A percentile compares a stretch with the other conserved stretches of the same genome.
Evolutionary conservation across 2,797 vertebrate genomes (phyloP).

Genomic region (Darevskia nairensis): DNA sequence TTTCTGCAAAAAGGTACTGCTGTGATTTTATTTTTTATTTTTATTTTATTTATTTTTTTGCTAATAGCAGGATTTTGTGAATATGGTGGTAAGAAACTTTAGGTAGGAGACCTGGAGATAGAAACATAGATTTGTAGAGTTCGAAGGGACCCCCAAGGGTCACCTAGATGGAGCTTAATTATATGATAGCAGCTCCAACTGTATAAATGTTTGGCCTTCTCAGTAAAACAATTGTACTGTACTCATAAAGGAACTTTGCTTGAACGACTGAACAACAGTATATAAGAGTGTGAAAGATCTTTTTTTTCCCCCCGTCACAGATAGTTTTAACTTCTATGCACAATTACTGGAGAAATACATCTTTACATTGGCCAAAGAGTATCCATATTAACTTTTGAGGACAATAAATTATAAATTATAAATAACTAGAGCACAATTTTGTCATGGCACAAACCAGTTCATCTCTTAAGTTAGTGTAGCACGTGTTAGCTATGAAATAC

Average conservation of each 20-base stretch:
- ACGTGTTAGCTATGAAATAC: background rate
- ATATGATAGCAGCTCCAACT: background rate
- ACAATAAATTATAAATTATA: background rate
- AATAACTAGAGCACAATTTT: background rate
- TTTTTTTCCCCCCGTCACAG: background rate
- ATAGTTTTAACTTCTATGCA: background rate
- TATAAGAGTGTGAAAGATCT: background rate
- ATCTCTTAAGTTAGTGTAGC: background rate
- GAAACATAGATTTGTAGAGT: no score
- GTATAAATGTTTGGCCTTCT: background rate
- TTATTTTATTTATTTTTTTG: background rate
- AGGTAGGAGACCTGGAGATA: background rate
- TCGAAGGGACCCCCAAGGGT: no score
- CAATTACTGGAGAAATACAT: background rate
- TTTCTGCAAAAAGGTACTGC: constrained; percentile 96
- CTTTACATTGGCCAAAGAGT: background rate
- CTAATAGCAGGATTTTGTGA: background rate
- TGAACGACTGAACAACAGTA: no score
- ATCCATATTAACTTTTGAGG: background rate
- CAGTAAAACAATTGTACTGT: background rate
- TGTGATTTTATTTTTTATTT: background rate
- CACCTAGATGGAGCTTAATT: background rate
- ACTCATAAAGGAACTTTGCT: background rate
- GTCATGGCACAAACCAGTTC: background rate
- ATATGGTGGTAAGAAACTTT: background rate